Conservation (phyloP, 2,797 vertebrate species). For the Cynopterus sphinx region DNA sequence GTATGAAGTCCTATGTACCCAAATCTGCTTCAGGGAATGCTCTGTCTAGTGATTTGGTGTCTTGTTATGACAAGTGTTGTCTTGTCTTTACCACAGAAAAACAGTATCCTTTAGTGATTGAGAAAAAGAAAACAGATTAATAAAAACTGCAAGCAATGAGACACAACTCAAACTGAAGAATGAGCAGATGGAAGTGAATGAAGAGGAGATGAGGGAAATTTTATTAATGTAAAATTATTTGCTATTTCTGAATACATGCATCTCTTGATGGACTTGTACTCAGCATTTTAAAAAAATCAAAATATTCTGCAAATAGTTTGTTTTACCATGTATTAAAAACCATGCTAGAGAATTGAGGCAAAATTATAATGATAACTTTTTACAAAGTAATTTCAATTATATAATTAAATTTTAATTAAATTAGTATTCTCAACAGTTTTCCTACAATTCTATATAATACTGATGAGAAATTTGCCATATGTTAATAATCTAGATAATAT, state of each 20-base stretch:
- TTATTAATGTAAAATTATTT: not conserved
- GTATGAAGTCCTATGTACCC: constrained; percentile 59
- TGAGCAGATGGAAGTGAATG: not conserved
- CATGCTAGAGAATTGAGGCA: not conserved
- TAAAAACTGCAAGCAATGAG: not conserved
- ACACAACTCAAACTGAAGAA: not conserved
- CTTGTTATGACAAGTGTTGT: not conserved
- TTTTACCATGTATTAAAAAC: not conserved
- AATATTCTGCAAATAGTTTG: not conserved
- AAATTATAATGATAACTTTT: not conserved
- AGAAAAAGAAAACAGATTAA: not conserved
- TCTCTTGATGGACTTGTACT: not conserved
- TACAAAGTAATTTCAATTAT: not conserved
- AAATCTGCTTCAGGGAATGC: constrained; percentile 76
- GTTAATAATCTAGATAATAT: not conserved
- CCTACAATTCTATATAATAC: not conserved
- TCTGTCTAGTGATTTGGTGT: constrained; percentile 51
- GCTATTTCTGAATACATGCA: not conserved
- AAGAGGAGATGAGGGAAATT: not conserved
- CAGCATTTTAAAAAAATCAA: not conserved
- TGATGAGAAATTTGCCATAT: not conserved
- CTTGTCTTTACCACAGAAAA: not conserved
- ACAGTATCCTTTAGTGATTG: not conserved
- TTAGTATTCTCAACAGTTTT: not conserved
- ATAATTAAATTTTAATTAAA: constrained; percentile 48